Evolutionary conservation across 2,113 vertebrate species (phyloP).

Genomic region (Polypterus bichir): DNA sequence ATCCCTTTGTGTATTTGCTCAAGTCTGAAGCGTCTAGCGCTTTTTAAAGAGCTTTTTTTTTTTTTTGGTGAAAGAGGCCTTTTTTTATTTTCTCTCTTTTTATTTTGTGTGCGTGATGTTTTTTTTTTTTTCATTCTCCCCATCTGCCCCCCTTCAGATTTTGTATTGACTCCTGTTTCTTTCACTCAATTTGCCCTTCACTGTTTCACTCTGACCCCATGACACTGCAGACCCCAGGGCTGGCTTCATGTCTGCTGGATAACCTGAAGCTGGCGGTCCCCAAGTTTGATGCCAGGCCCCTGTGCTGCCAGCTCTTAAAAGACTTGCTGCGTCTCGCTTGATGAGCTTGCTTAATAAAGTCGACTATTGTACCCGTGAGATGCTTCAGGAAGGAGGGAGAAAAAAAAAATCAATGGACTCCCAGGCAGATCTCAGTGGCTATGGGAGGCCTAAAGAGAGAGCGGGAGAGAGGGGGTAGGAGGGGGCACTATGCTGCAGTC

Average conservation of each 20-base stretch:
- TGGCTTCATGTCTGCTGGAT: neutral
- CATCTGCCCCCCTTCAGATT: neutral
- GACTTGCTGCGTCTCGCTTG: conserved; percentile 20
- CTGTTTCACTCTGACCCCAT: conserved; percentile 1
- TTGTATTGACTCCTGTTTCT: neutral
- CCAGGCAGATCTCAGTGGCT: conserved; percentile 22
- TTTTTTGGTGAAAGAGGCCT: no score
- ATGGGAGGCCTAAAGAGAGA: conserved; percentile 26
- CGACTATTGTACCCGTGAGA: conserved; percentile 3
- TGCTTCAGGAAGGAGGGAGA: neutral
- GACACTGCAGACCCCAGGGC: no score
- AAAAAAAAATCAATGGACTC: conserved; percentile 10
- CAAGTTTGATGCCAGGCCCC: no score
- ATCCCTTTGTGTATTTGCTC: no score
- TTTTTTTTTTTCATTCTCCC: neutral
- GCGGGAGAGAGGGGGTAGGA: conserved; percentile 32
- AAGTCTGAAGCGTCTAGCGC: no score
- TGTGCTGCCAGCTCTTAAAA: conserved; percentile 3
- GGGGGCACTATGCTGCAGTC: conserved; percentile 35
- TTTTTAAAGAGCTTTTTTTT: no score
- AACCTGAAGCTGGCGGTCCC: no score
- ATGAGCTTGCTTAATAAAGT: conserved; percentile 28
- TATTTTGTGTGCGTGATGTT: no score
- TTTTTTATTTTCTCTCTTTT: no score
- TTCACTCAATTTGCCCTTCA: neutral